Percentiles rank a stretch among this genome's conserved stretches.
These are phyloP conservation scores for Xiphorhynchus erythropygius DNA, from an alignment of 2,797 vertebrate genomes.

Conservation along the genomic window DNA sequence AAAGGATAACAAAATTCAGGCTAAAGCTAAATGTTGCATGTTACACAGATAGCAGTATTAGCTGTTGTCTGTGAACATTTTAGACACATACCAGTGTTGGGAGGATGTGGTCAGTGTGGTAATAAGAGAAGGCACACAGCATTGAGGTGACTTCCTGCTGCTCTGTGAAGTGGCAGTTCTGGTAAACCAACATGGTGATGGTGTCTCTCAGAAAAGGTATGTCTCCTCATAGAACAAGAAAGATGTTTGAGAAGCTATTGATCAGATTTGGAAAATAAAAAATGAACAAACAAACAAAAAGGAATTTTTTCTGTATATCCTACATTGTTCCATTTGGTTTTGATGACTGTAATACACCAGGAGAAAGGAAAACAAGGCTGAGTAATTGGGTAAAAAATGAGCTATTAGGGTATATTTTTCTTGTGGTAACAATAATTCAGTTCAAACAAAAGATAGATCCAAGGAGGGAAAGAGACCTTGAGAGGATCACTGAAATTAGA, in stretches of 20 bases:
- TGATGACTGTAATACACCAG: background rate
- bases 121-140: background rate
- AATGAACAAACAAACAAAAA: no score
- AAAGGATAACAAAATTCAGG: background rate
- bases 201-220: background rate
- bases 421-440: background rate
- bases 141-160: background rate
- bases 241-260: background rate
- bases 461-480: background rate
- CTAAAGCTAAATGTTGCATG: background rate
- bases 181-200: background rate
- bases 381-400: background rate
- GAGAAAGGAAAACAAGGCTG: background rate
- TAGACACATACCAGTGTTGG: background rate
- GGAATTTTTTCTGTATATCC: background rate
- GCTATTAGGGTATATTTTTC: background rate
- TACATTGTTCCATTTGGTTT: background rate
- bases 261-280: background rate
- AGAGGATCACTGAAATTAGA: background rate
- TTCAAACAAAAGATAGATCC: background rate
- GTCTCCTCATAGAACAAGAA: background rate
- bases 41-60: background rate
- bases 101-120: slow-evolving; percentile 41
- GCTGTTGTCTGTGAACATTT: background rate
- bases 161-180: slow-evolving; percentile 39